These are phyloP conservation scores for Drosophila fulvimacula DNA, from an alignment of 2,888 invertebrate genomes.

Conservation along the genomic window DNA sequence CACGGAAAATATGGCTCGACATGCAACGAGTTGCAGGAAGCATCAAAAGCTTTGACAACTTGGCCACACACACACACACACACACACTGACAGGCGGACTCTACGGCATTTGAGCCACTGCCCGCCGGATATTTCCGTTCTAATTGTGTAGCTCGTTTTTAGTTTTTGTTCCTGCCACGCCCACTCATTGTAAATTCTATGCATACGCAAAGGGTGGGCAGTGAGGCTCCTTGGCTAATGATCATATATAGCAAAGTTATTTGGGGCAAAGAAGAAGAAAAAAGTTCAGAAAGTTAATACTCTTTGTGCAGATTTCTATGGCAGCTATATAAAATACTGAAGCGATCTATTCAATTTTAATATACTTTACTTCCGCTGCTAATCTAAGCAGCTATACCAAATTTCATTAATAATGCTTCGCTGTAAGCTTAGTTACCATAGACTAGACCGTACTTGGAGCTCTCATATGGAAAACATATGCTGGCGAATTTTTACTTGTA, in stretches of 20 bases:
- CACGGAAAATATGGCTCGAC: constrained; percentile 73
- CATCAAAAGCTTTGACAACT: constrained; percentile 35
- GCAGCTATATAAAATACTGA: background rate
- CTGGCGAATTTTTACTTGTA: background rate
- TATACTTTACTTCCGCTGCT: background rate
- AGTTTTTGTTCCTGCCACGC: constrained; percentile 14
- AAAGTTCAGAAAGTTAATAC: background rate
- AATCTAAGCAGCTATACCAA: background rate
- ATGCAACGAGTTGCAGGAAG: constrained; percentile 59
- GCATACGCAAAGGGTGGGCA: constrained; percentile 2
- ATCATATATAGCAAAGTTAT: background rate
- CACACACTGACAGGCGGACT: background rate
- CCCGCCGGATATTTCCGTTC: constrained; percentile 49
- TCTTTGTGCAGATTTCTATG: background rate
- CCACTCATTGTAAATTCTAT: constrained; percentile 4
- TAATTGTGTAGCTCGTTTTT: constrained; percentile 42
- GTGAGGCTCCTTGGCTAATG: background rate
- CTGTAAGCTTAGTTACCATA: background rate
- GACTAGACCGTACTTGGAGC: background rate
- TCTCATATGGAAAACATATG: too few relatives aligned
- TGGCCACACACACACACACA: constrained; percentile 7
- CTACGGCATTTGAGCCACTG: constrained; percentile 6
- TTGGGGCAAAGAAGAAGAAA: background rate
- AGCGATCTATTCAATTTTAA: background rate
- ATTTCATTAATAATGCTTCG: background rate